These are phyloP conservation scores for Cyprinodon variegatus DNA, from an alignment of 2,113 vertebrate species.

Conservation along the genomic window DNA sequence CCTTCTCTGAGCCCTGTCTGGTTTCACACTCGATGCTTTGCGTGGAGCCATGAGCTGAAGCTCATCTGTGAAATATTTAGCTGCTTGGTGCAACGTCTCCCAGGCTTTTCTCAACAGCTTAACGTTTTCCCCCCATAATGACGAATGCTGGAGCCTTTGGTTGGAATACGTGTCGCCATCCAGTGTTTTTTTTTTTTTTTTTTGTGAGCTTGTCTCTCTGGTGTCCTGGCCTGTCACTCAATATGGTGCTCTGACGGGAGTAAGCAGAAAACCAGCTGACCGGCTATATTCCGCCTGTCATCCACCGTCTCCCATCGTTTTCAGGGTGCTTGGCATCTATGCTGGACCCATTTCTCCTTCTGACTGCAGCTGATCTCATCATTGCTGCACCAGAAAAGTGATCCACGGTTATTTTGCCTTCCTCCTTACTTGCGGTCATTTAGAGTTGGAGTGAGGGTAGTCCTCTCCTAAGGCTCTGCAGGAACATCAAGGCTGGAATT, in stretches of 20 bases:
- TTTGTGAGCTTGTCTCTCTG: neutral
- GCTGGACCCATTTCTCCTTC: slow-evolving; percentile 6
- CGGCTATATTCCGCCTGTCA: slow-evolving; percentile 49
- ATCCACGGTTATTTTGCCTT: neutral
- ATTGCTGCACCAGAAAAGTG: neutral
- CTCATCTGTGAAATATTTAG: slow-evolving; percentile 47
- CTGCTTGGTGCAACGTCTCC: slow-evolving; percentile 11
- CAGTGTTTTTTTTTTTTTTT: slow-evolving; percentile 2
- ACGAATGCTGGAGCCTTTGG: neutral
- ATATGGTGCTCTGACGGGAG: slow-evolving; percentile 35
- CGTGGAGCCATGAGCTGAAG: slow-evolving; percentile 38
- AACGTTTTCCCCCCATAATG: slow-evolving; percentile 17
- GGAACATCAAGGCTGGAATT: slow-evolving; percentile 47
- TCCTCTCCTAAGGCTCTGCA: slow-evolving; percentile 49
- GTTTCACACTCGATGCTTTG: slow-evolving; percentile 39
- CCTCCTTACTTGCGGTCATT: neutral
- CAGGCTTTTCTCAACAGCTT: slow-evolving; percentile 41
- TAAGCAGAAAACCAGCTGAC: slow-evolving; percentile 74
- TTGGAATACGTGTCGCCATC: neutral
- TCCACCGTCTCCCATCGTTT: slow-evolving; percentile 26
- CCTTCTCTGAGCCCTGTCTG: slow-evolving; percentile 7
- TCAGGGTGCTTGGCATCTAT: slow-evolving; percentile 32
- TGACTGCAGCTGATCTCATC: slow-evolving; percentile 1
- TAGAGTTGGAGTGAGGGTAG: slow-evolving; percentile 8
- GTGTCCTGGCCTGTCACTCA: slow-evolving; percentile 24